Conservation (phyloP, 2,797 vertebrate species). For the Cyprinodon diabolis region DNA sequence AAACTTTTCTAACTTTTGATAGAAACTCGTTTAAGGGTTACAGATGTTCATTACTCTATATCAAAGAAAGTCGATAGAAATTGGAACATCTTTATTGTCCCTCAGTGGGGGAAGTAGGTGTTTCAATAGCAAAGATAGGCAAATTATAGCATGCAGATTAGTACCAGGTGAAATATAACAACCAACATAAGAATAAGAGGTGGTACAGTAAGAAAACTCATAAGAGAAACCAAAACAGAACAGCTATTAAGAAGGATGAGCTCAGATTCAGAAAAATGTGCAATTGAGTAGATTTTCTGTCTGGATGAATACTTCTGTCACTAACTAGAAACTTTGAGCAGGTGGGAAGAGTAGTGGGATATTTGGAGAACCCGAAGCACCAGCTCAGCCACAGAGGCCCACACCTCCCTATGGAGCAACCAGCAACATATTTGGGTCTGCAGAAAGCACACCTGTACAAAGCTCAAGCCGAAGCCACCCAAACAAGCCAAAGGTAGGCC, state of each 20-base stretch:
- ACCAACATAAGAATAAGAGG: not conserved
- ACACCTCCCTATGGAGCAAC: conserved; percentile 81
- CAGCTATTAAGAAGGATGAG: too few species aligned
- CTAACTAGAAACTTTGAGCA: conserved; percentile 60
- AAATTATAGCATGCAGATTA: not conserved
- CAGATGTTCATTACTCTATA: not conserved
- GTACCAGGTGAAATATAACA: not conserved
- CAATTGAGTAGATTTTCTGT: not conserved
- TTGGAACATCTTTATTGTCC: not conserved
- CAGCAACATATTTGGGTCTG: conserved; percentile 87
- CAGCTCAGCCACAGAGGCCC: conserved; percentile 73
- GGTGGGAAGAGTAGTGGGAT: conserved; percentile 96
- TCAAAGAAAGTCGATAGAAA: not conserved
- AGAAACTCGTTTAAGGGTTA: not conserved
- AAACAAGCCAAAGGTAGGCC: conserved; percentile 93
- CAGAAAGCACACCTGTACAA: conserved; percentile 59
- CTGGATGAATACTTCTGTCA: not conserved
- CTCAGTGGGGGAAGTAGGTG: not conserved
- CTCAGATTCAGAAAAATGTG: not conserved
- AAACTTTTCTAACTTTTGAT: not conserved
- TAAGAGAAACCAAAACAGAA: too few species aligned
- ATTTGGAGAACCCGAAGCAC: conserved; percentile 82
- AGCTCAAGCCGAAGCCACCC: conserved; percentile 81
- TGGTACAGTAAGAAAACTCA: not conserved
- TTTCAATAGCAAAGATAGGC: not conserved